phyloP scores from a whole-genome alignment of 2,888 invertebrate genomes.

The Merodon equestris region DNA sequence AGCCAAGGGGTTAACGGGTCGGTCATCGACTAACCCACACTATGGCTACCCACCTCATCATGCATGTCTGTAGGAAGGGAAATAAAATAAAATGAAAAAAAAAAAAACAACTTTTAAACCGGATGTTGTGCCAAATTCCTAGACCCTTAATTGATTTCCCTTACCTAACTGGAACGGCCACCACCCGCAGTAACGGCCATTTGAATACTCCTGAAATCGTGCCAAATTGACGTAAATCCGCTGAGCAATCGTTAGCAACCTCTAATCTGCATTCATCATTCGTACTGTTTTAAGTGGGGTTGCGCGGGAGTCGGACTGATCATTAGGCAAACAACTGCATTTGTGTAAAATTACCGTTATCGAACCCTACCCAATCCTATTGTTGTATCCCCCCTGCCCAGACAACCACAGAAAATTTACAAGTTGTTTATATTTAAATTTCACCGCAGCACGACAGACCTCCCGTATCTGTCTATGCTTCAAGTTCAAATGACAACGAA shows the following conservation, averaged over 20 bases:
- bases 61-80: slow-evolving; percentile 21
- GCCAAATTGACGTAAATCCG: slow-evolving; percentile 6
- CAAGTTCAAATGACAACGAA: slow-evolving; percentile 28
- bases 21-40: slow-evolving; percentile 27
- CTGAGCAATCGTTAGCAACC: slow-evolving; percentile 43
- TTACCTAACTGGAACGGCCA: not conserved
- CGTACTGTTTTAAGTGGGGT: slow-evolving; percentile 11
- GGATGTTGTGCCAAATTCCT: slow-evolving; percentile 53
- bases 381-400: slow-evolving; percentile 34
- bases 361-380: slow-evolving; percentile 29
- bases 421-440: slow-evolving; percentile 68
- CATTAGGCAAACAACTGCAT: slow-evolving; percentile 60
- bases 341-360: slow-evolving; percentile 60
- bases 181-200: slow-evolving; percentile 15
- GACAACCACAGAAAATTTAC: slow-evolving; percentile 58
- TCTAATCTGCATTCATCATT: slow-evolving; percentile 62
- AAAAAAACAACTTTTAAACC: no score
- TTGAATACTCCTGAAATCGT: slow-evolving; percentile 49
- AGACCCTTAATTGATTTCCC: slow-evolving; percentile 54
- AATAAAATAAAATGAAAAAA: no score
- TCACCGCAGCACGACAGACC: slow-evolving; percentile 11
- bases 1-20: slow-evolving; percentile 65
- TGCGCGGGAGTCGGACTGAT: not conserved
- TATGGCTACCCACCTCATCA: slow-evolving; percentile 54
- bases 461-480: no score